Base-by-base conservation (phyloP, 2,888 invertebrate species). In the Agrochola litura region DNA sequence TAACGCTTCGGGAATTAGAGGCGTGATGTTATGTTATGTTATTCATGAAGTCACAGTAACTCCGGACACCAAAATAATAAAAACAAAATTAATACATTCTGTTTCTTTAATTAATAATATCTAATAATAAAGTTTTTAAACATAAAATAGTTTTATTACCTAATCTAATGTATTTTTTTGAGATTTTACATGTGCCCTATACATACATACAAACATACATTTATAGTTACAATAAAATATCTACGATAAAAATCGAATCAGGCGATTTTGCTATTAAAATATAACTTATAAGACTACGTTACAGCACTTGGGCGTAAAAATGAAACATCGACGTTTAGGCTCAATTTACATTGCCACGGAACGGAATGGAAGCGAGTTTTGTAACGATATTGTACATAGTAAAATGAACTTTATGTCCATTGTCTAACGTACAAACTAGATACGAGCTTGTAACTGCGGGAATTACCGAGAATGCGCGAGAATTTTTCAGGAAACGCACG, bases 171-270 rank as follows among this genome's bases (percentile, higher is more conserved):
- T 10, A 66, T 74, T 73, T 69, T 80, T 60, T 73, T 86, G 79
- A 86, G 79, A 86, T 84, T 79, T 83, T 60, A 71, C 66, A 69
- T 58, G 9, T 81, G 16, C 22, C 81, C 52, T 81, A 52, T 81
- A 41, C 19, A 68, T 49, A 60, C 60, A 80, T 68, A 60, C 8
- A 79, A n/a, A 41, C 41, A 68, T 54, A 58, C 60, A 63, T 10
- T 43, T 69, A 30, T 30, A 60, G 8, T 64, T 64, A 64, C 58
- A 37, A 66, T 71, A 30, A 30, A n/a, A 52, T 30, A 52, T 52
- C 14, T 67, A 52, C 22, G 22, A n/a, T 52, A 63, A n/a, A 43
- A 56, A 30, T 30, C 8, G 8, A 81, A 9, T 65, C 49, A 60
- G 56, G n/a, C 69, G 37, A 81, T 70, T 58, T 76, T 52, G 22